Evolutionary conservation across 2,888 invertebrate genomes (phyloP).

Genomic region (Chirona hameri): DNA sequence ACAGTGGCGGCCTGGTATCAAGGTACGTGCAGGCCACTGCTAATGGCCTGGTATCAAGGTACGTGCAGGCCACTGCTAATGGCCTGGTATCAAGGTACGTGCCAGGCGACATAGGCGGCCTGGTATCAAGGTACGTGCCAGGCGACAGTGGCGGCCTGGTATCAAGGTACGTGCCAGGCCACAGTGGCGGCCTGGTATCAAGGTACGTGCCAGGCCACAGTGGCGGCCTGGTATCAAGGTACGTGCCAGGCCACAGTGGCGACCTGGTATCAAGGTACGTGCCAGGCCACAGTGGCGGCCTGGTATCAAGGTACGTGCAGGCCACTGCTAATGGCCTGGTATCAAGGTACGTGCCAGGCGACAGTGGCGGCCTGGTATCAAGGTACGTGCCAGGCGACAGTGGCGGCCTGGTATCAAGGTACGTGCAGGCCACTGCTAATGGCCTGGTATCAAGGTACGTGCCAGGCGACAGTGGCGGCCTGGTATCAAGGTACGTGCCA

Average conservation of each 20-base stretch:
- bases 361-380: conserved; percentile 90
- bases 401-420: conserved; percentile 86
- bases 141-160: conserved; percentile 88
- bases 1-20: conserved; percentile 90
- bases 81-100: conserved; percentile 73
- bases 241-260: conserved; percentile 60
- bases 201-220: conserved; percentile 48
- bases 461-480: conserved; percentile 76
- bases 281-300: conserved; percentile 76
- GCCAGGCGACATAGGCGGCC: conserved; percentile 75
- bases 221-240: conserved; percentile 86
- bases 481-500: conserved; percentile 62
- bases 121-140: conserved; percentile 62
- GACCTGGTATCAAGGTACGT: conserved; percentile 73
- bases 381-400: conserved; percentile 48
- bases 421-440: no score
- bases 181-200: conserved; percentile 90
- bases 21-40: conserved; percentile 49
- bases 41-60: conserved; percentile 81
- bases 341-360: conserved; percentile 57
- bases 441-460: conserved; percentile 73
- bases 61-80: no score
- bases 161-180: conserved; percentile 57
- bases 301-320: conserved; percentile 62
- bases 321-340: no score